Base-by-base conservation (phyloP, 2,888 invertebrate species). In the Capitulum mitella region DNA sequence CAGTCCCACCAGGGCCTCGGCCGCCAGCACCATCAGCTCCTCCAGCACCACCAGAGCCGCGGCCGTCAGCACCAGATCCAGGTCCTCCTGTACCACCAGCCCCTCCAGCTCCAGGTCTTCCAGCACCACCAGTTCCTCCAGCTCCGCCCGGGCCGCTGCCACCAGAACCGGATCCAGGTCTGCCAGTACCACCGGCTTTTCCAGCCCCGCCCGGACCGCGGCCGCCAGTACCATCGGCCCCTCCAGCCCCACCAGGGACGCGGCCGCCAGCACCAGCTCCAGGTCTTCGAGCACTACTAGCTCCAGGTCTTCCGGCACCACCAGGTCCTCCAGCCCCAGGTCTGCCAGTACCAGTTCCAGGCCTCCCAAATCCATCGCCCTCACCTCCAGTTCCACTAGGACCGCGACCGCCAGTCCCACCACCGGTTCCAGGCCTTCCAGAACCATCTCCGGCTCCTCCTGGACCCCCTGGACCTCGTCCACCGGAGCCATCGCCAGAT, bases 61-160 rank as follows among this genome's bases (percentile, higher is more conserved):
- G 48, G n/a, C 51, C 58, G 76, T 58, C 78, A 37, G 80, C 79
- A 75, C n/a, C n/a, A n/a, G n/a, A n/a, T n/a, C n/a, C n/a, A n/a
- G n/a, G n/a, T n/a, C n/a, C n/a, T n/a, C n/a, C n/a, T n/a, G n/a
- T n/a, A n/a, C n/a, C n/a, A n/a, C 43, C 43, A 43, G 43, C 6
- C 43, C 43, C 6, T 43, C 43, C 43, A 5, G 43, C 5, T 6
- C 51, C 19, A 19, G 43, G 37, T n/a, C 37, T 16, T 77, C 79
- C 78, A 43, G 78, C 34, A 14, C 64, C 32, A 40, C 58, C 77
- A 70, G n/a, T 40, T 70, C 48, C 54, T 26, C 78, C 79, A 40
- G 43, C 70, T 58, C 16, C 46, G 6, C 78, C 37, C 61, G 80
- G 70, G 43, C 77, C 78, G 29, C 54, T 40, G 19, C 75, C 70